Base-by-base conservation (phyloP, 2,113 vertebrate species). In the Hystrix cristata region DNA sequence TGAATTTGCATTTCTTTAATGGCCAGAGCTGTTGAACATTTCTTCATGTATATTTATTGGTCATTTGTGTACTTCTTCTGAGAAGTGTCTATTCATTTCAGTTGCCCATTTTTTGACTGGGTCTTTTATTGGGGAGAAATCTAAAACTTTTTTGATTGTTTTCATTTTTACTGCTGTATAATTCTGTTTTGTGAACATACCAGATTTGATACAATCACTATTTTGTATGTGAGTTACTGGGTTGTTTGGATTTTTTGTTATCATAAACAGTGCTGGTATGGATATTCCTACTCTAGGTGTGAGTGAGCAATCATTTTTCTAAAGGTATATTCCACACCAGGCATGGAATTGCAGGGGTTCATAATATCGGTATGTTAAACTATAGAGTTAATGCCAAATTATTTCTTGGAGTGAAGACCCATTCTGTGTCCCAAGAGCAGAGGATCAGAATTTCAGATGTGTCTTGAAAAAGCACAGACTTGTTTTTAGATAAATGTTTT, bases 401-500 rank as follows among this genome's bases (percentile, higher is more conserved):
- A 74, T 38, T 81, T 92, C 72, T 34, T 23, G 59, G 90, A 90
- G 60, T 38, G 87, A 38, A 60, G 34, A 64, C 85, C 4, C 25
- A 67, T 74, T 93, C 95, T 85, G 89, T 15, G n/a, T 86, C 12
- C 34, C 29, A 53, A 11, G 15, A 81, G 60, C 46, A 81, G n/a
- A 95, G 31, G 79, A 67, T 31, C 15, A 80, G 85, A 86, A 13
- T 67, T 94, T 78, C 65, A 78, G 34, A 10, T 94, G 19, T 69
- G 95, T 78, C 84, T 53, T 82, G 57, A 89, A 92, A 94, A 91
- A 72, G 48, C 12, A 87, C 10, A 94, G 16, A 95, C 46, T 46
- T 76, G 57, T 48, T 62, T 86, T 90, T 79, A 55, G 27, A 46
- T 74, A 94, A 87, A 78, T 43, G 48, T 72, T 90, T 74, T 8